phyloP scores from a whole-genome alignment of 1,140 invertebrate species.

The Hormaphis cornu region DNA sequence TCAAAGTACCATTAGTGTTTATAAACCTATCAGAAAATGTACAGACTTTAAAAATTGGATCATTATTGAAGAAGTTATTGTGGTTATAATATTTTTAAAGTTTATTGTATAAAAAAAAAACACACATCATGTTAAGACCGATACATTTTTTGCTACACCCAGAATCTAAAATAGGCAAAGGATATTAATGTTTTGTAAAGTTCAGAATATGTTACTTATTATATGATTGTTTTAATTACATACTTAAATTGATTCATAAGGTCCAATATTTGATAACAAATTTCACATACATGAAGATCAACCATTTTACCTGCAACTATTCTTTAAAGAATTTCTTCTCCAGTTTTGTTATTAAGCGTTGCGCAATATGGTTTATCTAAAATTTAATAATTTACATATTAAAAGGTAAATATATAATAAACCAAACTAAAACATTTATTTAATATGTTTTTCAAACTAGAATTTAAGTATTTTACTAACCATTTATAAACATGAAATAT shows the following conservation, averaged over 20 bases:
- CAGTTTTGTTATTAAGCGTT: conserved; percentile 58
- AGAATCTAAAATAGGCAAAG: not conserved
- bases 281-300: conserved; percentile 39
- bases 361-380: conserved; percentile 61
- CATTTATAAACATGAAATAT: conserved; percentile 73
- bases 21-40: too few relatives aligned
- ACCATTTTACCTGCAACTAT: conserved; percentile 42
- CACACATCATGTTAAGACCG: too few relatives aligned
- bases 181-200: not conserved
- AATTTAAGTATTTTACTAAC: conserved; percentile 43
- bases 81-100: too few relatives aligned
- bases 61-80: too few relatives aligned
- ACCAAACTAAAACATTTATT: not conserved
- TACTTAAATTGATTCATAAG: conserved; percentile 24
- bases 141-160: too few relatives aligned
- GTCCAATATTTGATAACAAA: conserved; percentile 5
- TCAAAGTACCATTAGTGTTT: too few relatives aligned
- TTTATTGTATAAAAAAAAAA: too few relatives aligned
- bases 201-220: not conserved
- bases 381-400: conserved; percentile 39
- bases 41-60: too few relatives aligned
- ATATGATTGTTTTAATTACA: not conserved
- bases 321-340: conserved; percentile 47
- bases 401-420: not conserved
- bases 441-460: not conserved